Evolutionary conservation across 2,888 invertebrate genomes (phyloP), one percentile per base, ranked within the genome.

Genomic region (Chelonus formosanus): DNA sequence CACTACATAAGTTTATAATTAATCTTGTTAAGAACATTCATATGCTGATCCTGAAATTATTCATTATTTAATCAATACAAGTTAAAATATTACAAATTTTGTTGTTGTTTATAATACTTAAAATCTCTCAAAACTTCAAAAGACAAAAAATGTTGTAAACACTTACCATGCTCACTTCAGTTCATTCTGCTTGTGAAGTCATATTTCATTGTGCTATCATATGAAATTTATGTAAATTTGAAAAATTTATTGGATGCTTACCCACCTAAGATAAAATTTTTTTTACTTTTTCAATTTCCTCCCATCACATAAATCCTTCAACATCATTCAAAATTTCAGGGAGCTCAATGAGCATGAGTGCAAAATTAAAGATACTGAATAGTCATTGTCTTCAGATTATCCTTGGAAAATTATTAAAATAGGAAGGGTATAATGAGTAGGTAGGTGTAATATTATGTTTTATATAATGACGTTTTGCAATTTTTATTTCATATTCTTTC

Each of bases 231-330:
- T 61, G 40, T 43, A 10, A 36, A 53, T 60, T 35, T 55, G 10
- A 52, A 35, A 63, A 35, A 35, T 53, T 55, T 36, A 34, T 40
- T 50, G 5, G 20, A 57, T 34, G 3, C 3, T 35, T 50, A 50
- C 4, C 35, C 5, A 6, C 57, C 53, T 50, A 6, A 44, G 44
- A 1, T 76, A 77, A 35, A 85, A 80, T 3, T 82, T 82, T 68
- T 81, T 81, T 85, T 86, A 92, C 93, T 91, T 74, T 87, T 86
- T 71, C 89, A 87, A 82, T 93, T 92, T 67, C 95, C 94, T 5
- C 94, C 95, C 87, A 93, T 94, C 3, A 94, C 86, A 78, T 88
- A 91, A 94, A 84, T 53, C 90, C 89, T 68, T 90, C 89, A 0
- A 94, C 82, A 69, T 89, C 86, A 31, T 85, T 76, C 0, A 89